phyloP scores from a whole-genome alignment of 1,140 invertebrate species.

The Oreohelix idahoensis region DNA sequence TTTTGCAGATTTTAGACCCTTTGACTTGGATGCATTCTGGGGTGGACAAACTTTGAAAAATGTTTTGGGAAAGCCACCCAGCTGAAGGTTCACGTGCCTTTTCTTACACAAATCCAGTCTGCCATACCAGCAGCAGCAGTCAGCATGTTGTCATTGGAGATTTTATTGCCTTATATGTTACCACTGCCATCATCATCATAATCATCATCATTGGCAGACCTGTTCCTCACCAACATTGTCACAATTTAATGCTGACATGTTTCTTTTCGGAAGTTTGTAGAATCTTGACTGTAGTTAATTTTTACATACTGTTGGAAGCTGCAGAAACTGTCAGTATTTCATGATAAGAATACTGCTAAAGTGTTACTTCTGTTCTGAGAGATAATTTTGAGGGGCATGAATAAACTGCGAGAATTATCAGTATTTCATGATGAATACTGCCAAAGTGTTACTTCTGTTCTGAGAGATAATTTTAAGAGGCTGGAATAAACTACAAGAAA shows the following conservation, averaged over 20 bases:
- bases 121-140: not conserved
- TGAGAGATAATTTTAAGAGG: no score
- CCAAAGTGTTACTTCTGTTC: no score
- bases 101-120: not conserved
- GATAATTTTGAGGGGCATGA: no score
- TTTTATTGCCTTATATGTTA: not conserved
- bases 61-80: conserved; percentile 24
- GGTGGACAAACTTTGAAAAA: conserved; percentile 49
- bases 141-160: not conserved
- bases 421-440: no score
- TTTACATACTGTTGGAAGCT: not conserved
- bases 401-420: no score
- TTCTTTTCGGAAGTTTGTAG: not conserved
- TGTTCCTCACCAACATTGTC: not conserved
- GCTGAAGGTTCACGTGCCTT: conserved; percentile 35
- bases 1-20: conserved; percentile 57
- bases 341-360: no score
- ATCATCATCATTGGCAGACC: not conserved
- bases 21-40: conserved; percentile 57
- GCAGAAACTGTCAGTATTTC: no score
- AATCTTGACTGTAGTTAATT: not conserved
- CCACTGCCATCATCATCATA: not conserved
- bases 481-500: no score
- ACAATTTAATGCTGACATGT: no score
- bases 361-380: no score